Base-by-base conservation (phyloP, 2,888 invertebrate genomes). In the Patella pellucida region DNA sequence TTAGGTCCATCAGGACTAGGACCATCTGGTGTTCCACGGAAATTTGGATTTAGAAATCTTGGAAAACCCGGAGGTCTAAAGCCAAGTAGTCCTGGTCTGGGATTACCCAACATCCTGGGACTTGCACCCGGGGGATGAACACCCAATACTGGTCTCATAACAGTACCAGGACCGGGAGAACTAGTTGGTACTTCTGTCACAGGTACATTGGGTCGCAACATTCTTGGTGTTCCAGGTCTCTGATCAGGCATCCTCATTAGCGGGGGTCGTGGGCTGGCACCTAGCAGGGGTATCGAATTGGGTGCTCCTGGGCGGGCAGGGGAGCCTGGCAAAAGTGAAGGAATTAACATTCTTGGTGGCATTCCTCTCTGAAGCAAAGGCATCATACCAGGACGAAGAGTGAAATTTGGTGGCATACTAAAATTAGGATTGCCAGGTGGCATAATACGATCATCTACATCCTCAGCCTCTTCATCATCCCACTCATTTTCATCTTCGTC, bases 1-100 rank as follows among this genome's bases (percentile, higher is more conserved):
- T 74, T 56, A 31, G 76, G 71, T 52, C 62, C 67, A 70, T 76
- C 72, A 31, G 68, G 52, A 41, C 68, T 68, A 31, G 76, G 71
- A 50, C 62, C 67, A 70, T 76, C 72, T 41, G 68, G 62, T n/a
- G 56, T 68, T 54, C 73, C 73, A n/a, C 73, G 75, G 52, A 69
- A 73, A 54, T 76, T 67, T 68, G 71, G 74, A 27, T 41, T 54
- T 52, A 70, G 67, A 52, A 68, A 23, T 52, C 73, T 73, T n/a
- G 67, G 52, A 52, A 73, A 68, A 23, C 52, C 68, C 27, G 73
- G 73, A 14, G 82, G 82, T 52, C 82, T 76, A 31, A 79, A 52
- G 3, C 82, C 82, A 19, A 82, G 54, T 14, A 79, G 62, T 12
- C 79, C 78, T n/a, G 76, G 79, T 31, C 80, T 74, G 15, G 75